Evolutionary conservation across 2,797 vertebrate species (phyloP).

Genomic region (Dendrocincla tyrannina): DNA sequence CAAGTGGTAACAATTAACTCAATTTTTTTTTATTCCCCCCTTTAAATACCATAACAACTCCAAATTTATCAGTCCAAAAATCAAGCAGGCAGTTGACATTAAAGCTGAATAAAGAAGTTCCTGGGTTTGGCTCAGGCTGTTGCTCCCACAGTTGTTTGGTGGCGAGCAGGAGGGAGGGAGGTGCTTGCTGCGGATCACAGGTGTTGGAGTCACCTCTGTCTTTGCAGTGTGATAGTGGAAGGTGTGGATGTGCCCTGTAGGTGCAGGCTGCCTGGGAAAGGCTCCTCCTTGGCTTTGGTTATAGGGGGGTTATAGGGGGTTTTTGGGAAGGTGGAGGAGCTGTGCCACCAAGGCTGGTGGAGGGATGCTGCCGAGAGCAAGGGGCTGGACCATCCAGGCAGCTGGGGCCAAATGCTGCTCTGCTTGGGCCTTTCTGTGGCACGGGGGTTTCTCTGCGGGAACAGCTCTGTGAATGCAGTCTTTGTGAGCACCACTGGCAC

Average conservation of each 20-base stretch:
- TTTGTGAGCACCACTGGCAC: neutral
- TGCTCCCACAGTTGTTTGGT: neutral
- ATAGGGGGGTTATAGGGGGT: rapidly evolving
- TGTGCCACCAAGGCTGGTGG: neutral
- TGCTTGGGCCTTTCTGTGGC: neutral
- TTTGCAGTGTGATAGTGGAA: neutral
- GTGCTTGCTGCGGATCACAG: neutral
- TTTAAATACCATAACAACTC: conserved; percentile 47
- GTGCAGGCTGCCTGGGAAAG: neutral
- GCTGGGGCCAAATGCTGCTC: neutral
- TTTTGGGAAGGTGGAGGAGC: neutral
- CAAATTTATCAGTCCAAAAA: conserved; percentile 39
- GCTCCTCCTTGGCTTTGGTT: neutral
- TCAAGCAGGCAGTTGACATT: conserved; percentile 54
- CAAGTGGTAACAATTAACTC: conserved; percentile 86
- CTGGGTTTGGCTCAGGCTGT: conserved; percentile 39
- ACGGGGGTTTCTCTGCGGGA: neutral
- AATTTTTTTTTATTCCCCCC: neutral
- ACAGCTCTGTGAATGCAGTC: neutral
- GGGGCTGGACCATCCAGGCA: neutral
- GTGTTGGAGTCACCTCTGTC: neutral
- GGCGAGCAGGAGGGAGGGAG: neutral
- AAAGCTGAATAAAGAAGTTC: conserved; percentile 61
- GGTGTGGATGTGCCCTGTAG: neutral
- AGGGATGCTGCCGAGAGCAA: neutral